phyloP scores from a whole-genome alignment of 2,113 vertebrate species.

The Rhineura floridana region DNA sequence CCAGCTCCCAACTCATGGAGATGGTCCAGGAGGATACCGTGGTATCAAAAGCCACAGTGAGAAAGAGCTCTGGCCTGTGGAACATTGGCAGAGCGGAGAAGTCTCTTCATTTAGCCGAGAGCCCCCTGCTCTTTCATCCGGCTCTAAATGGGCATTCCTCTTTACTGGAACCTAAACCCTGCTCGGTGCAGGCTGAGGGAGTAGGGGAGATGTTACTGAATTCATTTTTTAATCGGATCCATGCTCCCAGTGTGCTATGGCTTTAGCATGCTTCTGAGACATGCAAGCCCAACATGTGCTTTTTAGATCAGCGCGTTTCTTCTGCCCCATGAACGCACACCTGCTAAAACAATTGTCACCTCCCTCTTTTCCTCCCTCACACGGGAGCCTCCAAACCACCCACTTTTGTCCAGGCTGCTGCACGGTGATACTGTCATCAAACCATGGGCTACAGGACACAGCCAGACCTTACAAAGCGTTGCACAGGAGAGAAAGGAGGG shows the following conservation, averaged over 20 bases:
- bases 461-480: too few relatives aligned
- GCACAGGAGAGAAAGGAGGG: too few relatives aligned
- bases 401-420: neutral
- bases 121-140: neutral
- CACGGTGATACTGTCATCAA: too few relatives aligned
- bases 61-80: too few relatives aligned
- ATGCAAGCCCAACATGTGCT: neutral
- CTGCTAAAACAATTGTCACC: conserved; percentile 15
- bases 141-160: neutral
- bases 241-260: neutral
- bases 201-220: neutral
- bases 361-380: neutral
- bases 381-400: conserved; percentile 4
- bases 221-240: neutral
- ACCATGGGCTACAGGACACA: too few relatives aligned
- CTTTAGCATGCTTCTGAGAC: conserved; percentile 1
- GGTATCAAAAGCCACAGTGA: too few relatives aligned
- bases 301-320: neutral
- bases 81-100: too few relatives aligned
- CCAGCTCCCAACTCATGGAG: neutral
- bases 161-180: neutral
- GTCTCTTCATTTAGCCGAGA: neutral
- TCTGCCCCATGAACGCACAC: neutral
- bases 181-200: too few relatives aligned
- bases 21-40: too few relatives aligned